Percentiles rank a stretch among this genome's conserved stretches.
These are phyloP conservation scores for Silurus asotus DNA, from an alignment of 2,113 vertebrate species.

Conservation along the genomic window DNA sequence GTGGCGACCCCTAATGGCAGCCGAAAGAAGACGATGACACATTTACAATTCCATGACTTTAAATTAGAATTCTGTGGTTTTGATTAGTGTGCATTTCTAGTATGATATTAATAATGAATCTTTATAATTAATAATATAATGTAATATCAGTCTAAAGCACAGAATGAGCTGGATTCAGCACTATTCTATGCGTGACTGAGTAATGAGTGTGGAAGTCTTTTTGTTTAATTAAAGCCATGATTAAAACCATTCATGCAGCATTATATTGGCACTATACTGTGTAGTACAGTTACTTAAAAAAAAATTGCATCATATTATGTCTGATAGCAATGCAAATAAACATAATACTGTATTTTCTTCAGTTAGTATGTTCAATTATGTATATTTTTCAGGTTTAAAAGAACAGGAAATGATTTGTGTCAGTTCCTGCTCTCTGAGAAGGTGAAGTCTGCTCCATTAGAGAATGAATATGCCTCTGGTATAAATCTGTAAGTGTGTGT, in stretches of 20 bases:
- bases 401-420: conserved; percentile 41
- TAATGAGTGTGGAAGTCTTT: neutral
- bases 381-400: neutral
- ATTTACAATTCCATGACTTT: neutral
- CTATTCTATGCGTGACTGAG: neutral
- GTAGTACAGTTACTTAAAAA: too few species aligned
- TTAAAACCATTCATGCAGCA: neutral
- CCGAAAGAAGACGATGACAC: too few species aligned
- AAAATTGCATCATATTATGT: neutral
- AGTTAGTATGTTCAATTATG: neutral
- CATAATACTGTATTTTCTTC: neutral
- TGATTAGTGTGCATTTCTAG: neutral
- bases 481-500: conserved; percentile 59
- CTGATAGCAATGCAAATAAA: neutral
- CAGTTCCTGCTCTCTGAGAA: conserved; percentile 28
- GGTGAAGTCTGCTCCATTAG: conserved; percentile 42
- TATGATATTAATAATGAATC: neutral
- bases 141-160: neutral
- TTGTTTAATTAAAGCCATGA: neutral
- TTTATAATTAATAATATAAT: neutral
- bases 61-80: neutral
- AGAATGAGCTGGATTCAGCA: neutral
- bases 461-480: conserved; percentile 44
- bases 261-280: neutral
- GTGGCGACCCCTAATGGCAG: too few species aligned